Evolutionary conservation across 2,888 invertebrate genomes (phyloP).

Genomic region (Molanna angustata): DNA sequence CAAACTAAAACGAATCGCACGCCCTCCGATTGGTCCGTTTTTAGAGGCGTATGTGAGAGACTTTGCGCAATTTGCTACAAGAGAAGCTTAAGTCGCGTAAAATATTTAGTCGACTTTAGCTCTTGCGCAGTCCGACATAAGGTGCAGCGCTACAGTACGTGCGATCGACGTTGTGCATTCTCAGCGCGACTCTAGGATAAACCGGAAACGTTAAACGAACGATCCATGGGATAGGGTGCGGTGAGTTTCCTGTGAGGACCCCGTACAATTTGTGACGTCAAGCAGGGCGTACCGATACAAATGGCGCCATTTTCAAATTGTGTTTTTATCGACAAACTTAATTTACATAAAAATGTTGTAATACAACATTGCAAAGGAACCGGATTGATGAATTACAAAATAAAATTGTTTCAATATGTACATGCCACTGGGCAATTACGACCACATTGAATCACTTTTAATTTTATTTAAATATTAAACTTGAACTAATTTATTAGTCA

Average conservation of each 20-base stretch:
- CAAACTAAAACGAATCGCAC: conserved; percentile 58
- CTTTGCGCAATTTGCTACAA: too few species aligned
- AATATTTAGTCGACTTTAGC: conserved; percentile 35
- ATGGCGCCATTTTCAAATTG: conserved; percentile 41
- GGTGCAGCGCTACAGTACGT: conserved; percentile 17
- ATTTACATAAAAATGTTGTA: too few species aligned
- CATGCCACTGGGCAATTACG: too few species aligned
- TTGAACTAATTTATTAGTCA: too few species aligned
- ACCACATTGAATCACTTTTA: too few species aligned
- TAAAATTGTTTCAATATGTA: too few species aligned
- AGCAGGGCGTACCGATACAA: conserved; percentile 53
- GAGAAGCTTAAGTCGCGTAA: too few species aligned
- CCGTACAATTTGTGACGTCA: conserved; percentile 51
- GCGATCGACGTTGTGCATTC: conserved; percentile 16
- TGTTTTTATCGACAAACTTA: too few species aligned
- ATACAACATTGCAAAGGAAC: too few species aligned
- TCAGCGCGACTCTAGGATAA: conserved; percentile 18
- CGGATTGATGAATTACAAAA: too few species aligned
- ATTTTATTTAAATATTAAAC: too few species aligned
- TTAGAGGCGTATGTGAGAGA: too few species aligned
- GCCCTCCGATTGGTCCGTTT: conserved; percentile 48
- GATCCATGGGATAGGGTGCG: conserved; percentile 49
- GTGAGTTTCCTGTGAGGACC: conserved; percentile 50
- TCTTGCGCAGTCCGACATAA: conserved; percentile 36
- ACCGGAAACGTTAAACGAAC: conserved; percentile 28